These are phyloP conservation scores for Schizopygopsis pylzovi DNA, from an alignment of 2,797 vertebrate species.

Conservation along the genomic window DNA sequence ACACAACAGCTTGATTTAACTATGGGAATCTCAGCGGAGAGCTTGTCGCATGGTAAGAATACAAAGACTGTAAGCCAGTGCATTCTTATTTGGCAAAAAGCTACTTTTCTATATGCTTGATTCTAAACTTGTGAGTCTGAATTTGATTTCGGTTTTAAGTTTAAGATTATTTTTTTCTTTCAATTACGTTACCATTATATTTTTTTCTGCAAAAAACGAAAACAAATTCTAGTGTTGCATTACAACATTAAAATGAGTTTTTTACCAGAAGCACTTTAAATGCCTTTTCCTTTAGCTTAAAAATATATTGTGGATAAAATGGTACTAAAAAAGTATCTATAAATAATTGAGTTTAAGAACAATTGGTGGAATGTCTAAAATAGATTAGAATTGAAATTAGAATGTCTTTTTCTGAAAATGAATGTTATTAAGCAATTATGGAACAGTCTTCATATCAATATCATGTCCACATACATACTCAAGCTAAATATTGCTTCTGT, in stretches of 20 bases:
- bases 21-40: conserved; percentile 42
- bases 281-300: background rate
- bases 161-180: background rate
- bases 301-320: background rate
- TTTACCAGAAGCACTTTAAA: background rate
- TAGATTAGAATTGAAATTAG: background rate
- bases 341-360: background rate
- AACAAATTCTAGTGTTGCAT: background rate
- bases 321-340: background rate
- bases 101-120: background rate
- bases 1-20: conserved; percentile 58
- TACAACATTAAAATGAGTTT: background rate
- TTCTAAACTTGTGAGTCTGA: background rate
- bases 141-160: background rate
- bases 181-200: background rate
- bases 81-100: background rate
- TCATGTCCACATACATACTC: background rate
- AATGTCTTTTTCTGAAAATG: background rate
- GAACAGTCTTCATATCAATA: background rate
- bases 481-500: background rate
- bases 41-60: conserved; percentile 9
- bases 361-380: background rate
- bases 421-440: too few relatives aligned
- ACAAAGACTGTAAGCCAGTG: conserved; percentile 1
- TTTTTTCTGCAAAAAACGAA: background rate